Base-by-base conservation (phyloP, 2,113 vertebrate species). In the Procavia capensis region DNA sequence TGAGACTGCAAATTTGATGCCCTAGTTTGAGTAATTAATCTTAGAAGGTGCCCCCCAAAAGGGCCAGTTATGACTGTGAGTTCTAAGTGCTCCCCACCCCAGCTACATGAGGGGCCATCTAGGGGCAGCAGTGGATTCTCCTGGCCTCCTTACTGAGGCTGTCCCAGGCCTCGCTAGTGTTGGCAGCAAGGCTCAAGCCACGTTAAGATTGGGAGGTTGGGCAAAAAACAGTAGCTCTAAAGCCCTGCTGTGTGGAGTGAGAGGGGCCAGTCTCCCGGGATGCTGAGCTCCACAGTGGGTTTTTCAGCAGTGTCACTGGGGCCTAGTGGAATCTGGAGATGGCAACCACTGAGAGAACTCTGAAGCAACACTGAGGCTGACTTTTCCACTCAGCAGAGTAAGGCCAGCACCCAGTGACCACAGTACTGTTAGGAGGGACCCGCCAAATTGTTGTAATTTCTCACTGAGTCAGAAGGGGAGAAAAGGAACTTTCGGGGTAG, bases 51-150 rank as follows among this genome's bases (percentile, higher is more conserved):
- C 29, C 17, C 19, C 39, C 3, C 47, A 7, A 27, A 61, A 14
- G 27, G 19, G 80, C 2, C 13, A 27, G 14, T 20, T 16, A 11
- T 19, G 25, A 20, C 57, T 0, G 4, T 8, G 74, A 31, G 22
- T 39, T 14, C 17, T 34, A 29, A 3, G 11, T 13, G 86, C 47
- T 5, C 47, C 5, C 39, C n/a, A 17, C 6, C 61, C 34, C 14
- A 2, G 24, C 0, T 50, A 25, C 43, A 22, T 2, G 9, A 43
- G 16, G 36, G 27, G 0, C 39, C 47, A 7, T 27, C 25, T 9
- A 2, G 0, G 39, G 13, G 7, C 63, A 25, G 41, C 41, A 34
- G 34, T 36, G 36, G 63, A 7, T 14, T 13, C 34, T 59, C 61
- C 13, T 39, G 22, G 39, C 43, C 6, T 4, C 64, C 57, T 29